A percentile compares a stretch with the other conserved stretches of the same genome.
These are phyloP conservation scores for Donacobius atricapilla DNA, from an alignment of 2,113 vertebrate species.

Conservation along the genomic window DNA sequence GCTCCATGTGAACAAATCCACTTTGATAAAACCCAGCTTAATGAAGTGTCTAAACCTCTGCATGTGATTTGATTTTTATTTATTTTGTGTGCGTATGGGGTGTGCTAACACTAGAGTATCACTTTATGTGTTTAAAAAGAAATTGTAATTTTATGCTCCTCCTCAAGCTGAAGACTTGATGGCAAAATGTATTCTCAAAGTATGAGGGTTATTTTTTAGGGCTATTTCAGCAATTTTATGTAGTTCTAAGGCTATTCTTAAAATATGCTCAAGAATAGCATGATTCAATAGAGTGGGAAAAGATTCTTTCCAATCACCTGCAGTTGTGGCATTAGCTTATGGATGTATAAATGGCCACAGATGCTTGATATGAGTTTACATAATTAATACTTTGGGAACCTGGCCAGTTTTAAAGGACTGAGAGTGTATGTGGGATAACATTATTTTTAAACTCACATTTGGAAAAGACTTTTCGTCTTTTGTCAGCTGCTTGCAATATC, in stretches of 20 bases:
- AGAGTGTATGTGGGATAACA: background rate
- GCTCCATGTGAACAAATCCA: background rate
- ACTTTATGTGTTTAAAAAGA: background rate
- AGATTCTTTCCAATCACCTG: background rate
- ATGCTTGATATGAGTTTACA: slow-evolving; percentile 6
- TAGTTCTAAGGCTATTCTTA: background rate
- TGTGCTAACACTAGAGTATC: background rate
- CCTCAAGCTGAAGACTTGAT: background rate
- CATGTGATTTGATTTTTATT: background rate
- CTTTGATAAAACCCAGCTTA: background rate
- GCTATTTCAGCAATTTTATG: background rate
- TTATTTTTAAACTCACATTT: background rate
- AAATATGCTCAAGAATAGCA: background rate
- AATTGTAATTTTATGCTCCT: background rate
- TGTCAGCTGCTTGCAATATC: background rate
- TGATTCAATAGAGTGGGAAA: background rate
- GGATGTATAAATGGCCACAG: slow-evolving; percentile 4
- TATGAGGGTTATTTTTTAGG: background rate
- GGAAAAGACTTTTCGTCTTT: background rate
- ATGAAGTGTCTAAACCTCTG: background rate
- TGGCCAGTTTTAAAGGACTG: background rate
- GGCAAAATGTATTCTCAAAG: background rate
- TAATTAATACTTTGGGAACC: slow-evolving; percentile 20
- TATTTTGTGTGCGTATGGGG: background rate
- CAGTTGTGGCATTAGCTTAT: background rate